Percentiles rank a stretch among this genome's conserved stretches.
phyloP scores from a whole-genome alignment of 2,888 invertebrate species.

The Platycnemis pennipes region DNA sequence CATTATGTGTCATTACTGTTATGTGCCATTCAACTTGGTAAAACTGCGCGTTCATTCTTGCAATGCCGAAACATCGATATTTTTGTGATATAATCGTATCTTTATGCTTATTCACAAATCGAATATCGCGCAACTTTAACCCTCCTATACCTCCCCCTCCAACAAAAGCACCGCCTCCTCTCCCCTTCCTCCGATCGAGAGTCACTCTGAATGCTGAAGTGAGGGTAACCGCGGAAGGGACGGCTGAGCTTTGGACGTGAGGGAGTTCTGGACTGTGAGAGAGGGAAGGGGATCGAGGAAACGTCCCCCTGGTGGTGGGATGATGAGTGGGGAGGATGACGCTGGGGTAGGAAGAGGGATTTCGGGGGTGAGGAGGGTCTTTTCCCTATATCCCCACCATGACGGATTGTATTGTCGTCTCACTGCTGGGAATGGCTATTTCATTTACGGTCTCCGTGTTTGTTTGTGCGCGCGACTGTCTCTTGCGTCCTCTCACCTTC shows the following conservation, averaged over 20 bases:
- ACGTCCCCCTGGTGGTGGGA: neutral
- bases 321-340: neutral
- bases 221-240: neutral
- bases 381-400: neutral
- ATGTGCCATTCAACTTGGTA: too few relatives aligned
- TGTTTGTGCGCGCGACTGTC: neutral
- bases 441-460: constrained; percentile 4
- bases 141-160: too few relatives aligned
- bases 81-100: too few relatives aligned
- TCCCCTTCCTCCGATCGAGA: neutral
- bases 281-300: neutral
- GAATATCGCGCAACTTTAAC: neutral
- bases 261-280: neutral
- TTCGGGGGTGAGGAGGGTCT: neutral
- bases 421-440: neutral
- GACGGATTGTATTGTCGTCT: constrained; percentile 35
- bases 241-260: neutral
- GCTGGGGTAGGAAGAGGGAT: neutral
- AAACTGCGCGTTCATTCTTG: too few relatives aligned
- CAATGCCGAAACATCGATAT: too few relatives aligned
- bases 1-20: too few relatives aligned
- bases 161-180: too few relatives aligned
- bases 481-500: neutral
- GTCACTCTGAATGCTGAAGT: neutral
- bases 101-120: too few relatives aligned